Base-by-base conservation (phyloP, 2,113 vertebrate species). In the Ibidorhyncha struthersii region DNA sequence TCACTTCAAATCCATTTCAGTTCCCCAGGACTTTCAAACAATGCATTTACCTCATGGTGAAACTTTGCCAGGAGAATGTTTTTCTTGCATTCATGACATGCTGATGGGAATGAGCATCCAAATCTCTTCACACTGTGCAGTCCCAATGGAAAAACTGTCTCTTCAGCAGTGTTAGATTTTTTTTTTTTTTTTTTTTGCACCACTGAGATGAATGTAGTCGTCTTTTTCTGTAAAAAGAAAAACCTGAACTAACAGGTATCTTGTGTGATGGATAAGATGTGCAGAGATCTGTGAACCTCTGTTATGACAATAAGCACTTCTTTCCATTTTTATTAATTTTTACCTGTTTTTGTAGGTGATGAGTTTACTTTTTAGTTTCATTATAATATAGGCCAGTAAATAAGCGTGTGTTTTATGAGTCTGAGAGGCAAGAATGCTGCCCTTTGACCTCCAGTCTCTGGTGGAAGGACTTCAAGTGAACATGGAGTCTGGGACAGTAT, bases 361-460 rank as follows among this genome's bases (percentile, higher is more conserved):
- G 65, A 93, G 50, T 82, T 95, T 96, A 92, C 55, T 78, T 95
- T 98, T 97, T 89, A 90, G 38, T 82, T 97, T 97, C 43, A 26
- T 43, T 72, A 47, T 93, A 56, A 87, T 89, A 77, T 71, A 88
- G 94, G 97, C 96, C 94, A 98, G 96, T 98, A 96, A 91, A 80
- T 89, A 86, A 36, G 21, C 81, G 40, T 21, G 10, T 82, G 77
- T 86, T 86, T 89, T 66, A n/a, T 55, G 71, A 90, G 14, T 85
- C 50, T 86, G 50, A 62, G 55, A 87, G 80, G 70, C 43, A 89
- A 69, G 36, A 79, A 65, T 53, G 53, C 74, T 96, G 76, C 95
- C 65, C 34, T 86, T 65, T 34, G 50, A 63, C 50, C 91, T 94
- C 47, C 19, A 83, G 30, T 85, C 49, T 93, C 34, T 84, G 55